Percentiles rank a stretch among this genome's conserved stretches.
These are phyloP conservation scores for Autographa gamma DNA, from an alignment of 2,888 invertebrate genomes.

Conservation along the genomic window DNA sequence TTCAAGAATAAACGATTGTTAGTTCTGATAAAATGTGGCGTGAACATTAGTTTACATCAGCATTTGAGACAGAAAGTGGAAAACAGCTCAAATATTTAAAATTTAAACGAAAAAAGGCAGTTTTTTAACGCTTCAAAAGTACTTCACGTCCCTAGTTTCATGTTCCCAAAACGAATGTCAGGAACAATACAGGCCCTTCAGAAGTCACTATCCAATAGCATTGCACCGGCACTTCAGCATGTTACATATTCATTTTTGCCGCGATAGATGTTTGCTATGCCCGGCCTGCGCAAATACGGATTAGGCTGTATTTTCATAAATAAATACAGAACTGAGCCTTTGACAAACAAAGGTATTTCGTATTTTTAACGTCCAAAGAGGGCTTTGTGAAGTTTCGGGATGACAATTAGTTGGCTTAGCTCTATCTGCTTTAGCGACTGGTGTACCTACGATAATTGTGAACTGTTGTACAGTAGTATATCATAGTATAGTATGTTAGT, in stretches of 20 bases:
- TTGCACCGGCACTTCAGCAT: conserved; percentile 28
- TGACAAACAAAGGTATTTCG: conserved; percentile 55
- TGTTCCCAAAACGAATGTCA: neutral
- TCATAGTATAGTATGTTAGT: no score
- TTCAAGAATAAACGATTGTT: no score
- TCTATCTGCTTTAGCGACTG: neutral
- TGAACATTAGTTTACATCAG: no score
- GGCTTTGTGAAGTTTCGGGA: conserved; percentile 6
- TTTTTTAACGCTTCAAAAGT: neutral
- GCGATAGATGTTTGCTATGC: conserved; percentile 64
- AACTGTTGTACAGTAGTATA: neutral
- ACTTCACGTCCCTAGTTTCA: neutral
- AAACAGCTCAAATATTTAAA: no score
- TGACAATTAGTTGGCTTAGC: neutral
- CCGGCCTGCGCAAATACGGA: conserved; percentile 75
- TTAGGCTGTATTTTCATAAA: conserved; percentile 80
- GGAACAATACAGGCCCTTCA: neutral
- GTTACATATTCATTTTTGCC: conserved; percentile 70
- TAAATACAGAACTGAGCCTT: conserved; percentile 70
- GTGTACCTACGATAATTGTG: neutral
- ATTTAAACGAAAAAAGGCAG: no score
- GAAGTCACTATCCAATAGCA: conserved; percentile 18
- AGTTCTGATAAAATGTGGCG: no score
- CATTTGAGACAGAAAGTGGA: no score
- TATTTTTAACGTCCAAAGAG: conserved; percentile 46